Evolutionary conservation across 2,113 vertebrate genomes (phyloP), one percentile per base, ranked within the genome.

Genomic region (Mustela nigripes): DNA sequence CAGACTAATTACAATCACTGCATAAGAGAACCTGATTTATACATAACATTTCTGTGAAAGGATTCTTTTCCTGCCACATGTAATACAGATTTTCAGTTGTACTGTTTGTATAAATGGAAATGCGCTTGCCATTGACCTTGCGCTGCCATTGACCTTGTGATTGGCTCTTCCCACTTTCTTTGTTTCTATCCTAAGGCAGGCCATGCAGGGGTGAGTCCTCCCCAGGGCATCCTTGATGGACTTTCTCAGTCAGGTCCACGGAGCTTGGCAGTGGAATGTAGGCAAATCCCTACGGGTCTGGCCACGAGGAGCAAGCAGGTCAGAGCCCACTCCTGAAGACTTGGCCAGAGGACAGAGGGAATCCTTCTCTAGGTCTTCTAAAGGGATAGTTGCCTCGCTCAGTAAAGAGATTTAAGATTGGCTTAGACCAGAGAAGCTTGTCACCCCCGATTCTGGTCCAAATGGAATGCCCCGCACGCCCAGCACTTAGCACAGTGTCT

Each of bases 391-490:
- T 31, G 60, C 21, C 48, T 63, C 5, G 21, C 22, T 56, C 21
- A 7, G 36, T 48, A 12, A 14, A 16, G 21, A 39, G 76, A 67
- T 56, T 76, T 24, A 50, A 4, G 22, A 31, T 11, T n/a, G 56
- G 36, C 7, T 31, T 58, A 74, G 56, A 22, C 1, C 31, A 15
- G 22, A 58, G 58, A 65, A 21, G 22, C n/a, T 9, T 11, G 0
- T 71, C n/a, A 28, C 33, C 62, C 31, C n/a, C 3, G 63, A 50
- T 65, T 82, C 76, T n/a, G 58, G 45, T 14, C 48, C 31, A 24
- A 18, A 14, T 69, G 0, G 0, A 6, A 11, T 5, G 10, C 24
- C 45, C 31, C 33, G 16, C 14, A 3, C 14, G 8, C 5, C 3
- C 22, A 56, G 50, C 62, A 11, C 62, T 28, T 5, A 26, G 71